Conservation (phyloP, 2,888 invertebrate genomes). For the Caenorhabditis panamensis region DNA sequence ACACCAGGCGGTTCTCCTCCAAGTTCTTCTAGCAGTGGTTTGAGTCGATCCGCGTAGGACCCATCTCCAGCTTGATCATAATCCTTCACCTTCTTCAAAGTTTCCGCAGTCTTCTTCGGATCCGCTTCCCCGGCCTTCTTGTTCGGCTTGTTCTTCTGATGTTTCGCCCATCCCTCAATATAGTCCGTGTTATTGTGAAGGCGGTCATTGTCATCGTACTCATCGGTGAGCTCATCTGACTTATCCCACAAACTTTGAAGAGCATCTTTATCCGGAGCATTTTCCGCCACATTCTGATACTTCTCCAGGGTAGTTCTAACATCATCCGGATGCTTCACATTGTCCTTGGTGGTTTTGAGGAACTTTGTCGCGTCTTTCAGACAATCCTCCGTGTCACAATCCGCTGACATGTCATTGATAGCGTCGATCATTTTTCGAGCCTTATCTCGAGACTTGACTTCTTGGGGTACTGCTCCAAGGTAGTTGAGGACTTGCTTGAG, state of each 20-base stretch:
- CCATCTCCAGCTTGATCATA: too few relatives aligned
- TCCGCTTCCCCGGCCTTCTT: background rate
- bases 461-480: background rate
- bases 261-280: background rate
- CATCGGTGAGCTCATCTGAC: background rate
- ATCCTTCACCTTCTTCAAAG: background rate
- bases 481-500: conserved; percentile 4
- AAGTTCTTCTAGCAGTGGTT: background rate
- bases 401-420: background rate
- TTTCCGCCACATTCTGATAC: background rate
- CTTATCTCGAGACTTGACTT: background rate
- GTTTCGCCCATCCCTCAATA: conserved; percentile 2
- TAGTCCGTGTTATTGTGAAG: background rate
- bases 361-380: background rate
- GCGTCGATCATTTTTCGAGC: background rate
- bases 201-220: background rate
- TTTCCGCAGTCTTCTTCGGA: background rate
- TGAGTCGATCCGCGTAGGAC: background rate
- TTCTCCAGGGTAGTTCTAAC: background rate
- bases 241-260: background rate
- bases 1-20: background rate
- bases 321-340: background rate
- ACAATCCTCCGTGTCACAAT: conserved; percentile 2
- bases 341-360: background rate
- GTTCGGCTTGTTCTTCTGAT: background rate